phyloP scores from a whole-genome alignment of 2,888 invertebrate species.

The Stegophylla sp. region DNA sequence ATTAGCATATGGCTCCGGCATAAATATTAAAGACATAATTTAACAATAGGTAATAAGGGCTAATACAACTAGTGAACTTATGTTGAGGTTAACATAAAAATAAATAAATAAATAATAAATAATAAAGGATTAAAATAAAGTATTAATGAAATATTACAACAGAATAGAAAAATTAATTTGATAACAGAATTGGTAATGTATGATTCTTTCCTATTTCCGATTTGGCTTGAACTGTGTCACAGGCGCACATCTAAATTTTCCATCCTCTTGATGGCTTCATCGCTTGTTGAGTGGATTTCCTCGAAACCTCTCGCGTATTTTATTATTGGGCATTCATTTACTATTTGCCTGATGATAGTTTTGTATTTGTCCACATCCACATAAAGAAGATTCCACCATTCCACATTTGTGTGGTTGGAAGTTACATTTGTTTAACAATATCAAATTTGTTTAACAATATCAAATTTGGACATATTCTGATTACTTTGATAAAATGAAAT shows the following conservation, averaged over 20 bases:
- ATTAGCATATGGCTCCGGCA: conserved; percentile 15
- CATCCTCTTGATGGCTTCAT: background rate
- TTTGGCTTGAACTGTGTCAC: conserved; percentile 13
- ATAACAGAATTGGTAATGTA: conserved; percentile 18
- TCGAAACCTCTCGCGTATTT: background rate
- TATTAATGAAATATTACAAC: background rate
- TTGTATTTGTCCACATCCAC: background rate
- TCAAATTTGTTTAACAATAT: too few relatives aligned
- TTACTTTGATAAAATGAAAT: too few relatives aligned
- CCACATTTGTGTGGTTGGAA: conserved; percentile 11
- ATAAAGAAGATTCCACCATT: conserved; percentile 12
- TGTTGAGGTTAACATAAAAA: conserved; percentile 2
- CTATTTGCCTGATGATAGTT: conserved; percentile 22
- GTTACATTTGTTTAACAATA: too few relatives aligned
- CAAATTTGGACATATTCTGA: too few relatives aligned
- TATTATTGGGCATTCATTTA: conserved; percentile 8
- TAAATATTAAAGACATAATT: background rate
- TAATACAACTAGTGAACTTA: conserved; percentile 22
- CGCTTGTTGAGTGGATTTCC: background rate
- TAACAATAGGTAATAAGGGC: conserved; percentile 24
- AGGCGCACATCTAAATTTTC: conserved; percentile 12
- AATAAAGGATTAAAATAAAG: conserved; percentile 3
- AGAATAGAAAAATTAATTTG: background rate
- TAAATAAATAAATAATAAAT: too few relatives aligned
- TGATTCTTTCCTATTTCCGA: conserved; percentile 13